Base-by-base conservation (phyloP, 2,888 invertebrate species). In the Cheilosia scutellata region DNA sequence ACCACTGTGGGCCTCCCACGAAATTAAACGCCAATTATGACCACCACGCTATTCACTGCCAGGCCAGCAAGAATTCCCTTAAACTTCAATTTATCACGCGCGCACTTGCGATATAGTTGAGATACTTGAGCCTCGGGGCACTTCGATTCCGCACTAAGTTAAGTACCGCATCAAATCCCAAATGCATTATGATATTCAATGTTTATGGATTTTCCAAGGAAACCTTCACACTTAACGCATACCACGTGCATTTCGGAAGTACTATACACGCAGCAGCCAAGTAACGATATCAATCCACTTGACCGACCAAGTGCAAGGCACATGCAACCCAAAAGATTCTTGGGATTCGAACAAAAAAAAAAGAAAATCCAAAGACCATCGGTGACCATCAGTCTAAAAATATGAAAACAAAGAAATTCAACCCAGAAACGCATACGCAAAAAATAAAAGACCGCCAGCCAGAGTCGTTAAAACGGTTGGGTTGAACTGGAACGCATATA, bases 221-320 rank as follows among this genome's bases (percentile, higher is more conserved):
- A 86, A 47, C 82, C 6, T 82, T 86, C 82, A 82, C 76, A 77
- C 82, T 77, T 77, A 86, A 86, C 82, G 86, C 62, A 63, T 63
- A 86, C 82, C 86, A 86, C 86, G 82, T 86, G 86, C 68, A 68
- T 31, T 6, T 62, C 51, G 53, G 58, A 44, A 37, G 11, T 25
- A 31, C 16, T 40, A 11, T 47, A 33, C n/a, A 25, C 51, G 31
- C 11, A 9, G 4, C 55, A 53, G 25, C 44, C 40, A 20, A 42
- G 53, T 53, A 71, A 44, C 71, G 51, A 44, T 47, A 47, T 42
- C 57, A 53, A 77, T 82, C 72, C 86, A 82, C 84, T 84, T 84
- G 84, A 79, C 70, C 65, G 53, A 27, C 47, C 49, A 25, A 40
- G 11, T 16, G 42, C 37, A 60, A 37, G 37, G 76, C 80, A 76